phyloP scores from a whole-genome alignment of 2,888 invertebrate species.

The Agrilus cyanescens region DNA sequence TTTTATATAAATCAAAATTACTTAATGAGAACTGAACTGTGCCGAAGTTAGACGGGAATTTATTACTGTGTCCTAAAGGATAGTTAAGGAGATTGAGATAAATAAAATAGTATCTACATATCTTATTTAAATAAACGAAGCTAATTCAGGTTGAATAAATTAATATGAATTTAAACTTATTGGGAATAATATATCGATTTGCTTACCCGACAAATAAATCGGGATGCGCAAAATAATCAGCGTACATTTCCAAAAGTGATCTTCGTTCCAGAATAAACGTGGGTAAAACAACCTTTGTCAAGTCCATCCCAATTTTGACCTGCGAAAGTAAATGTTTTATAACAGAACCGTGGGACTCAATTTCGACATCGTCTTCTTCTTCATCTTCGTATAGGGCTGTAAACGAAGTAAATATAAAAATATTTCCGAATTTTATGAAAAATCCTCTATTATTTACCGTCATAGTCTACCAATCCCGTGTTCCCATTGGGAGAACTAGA shows the following conservation, averaged over 20 bases:
- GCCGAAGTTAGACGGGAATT: no score
- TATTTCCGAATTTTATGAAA: neutral
- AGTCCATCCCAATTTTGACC: conserved; percentile 98
- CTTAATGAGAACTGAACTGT: no score
- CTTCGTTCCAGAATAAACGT: conserved; percentile 97
- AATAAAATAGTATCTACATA: no score
- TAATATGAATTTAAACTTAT: no score
- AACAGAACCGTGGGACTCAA: conserved; percentile 95
- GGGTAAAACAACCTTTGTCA: conserved; percentile 96
- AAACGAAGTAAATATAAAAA: conserved; percentile 26
- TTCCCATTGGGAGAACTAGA: no score
- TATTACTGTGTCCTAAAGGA: no score
- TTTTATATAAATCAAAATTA: no score
- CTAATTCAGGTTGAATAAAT: no score
- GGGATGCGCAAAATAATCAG: conserved; percentile 99
- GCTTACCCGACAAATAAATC: conserved; percentile 83
- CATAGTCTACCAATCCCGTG: conserved; percentile 5
- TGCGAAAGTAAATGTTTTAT: conserved; percentile 94
- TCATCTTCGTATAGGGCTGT: conserved; percentile 84
- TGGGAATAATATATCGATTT: neutral
- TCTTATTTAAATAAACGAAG: no score
- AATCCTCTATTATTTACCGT: conserved; percentile 7
- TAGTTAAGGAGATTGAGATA: neutral
- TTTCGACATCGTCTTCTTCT: conserved; percentile 78
- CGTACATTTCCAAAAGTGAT: conserved; percentile 98